phyloP scores from a whole-genome alignment of 2,888 invertebrate genomes.

The Drosophila nr. perissopoda region DNA sequence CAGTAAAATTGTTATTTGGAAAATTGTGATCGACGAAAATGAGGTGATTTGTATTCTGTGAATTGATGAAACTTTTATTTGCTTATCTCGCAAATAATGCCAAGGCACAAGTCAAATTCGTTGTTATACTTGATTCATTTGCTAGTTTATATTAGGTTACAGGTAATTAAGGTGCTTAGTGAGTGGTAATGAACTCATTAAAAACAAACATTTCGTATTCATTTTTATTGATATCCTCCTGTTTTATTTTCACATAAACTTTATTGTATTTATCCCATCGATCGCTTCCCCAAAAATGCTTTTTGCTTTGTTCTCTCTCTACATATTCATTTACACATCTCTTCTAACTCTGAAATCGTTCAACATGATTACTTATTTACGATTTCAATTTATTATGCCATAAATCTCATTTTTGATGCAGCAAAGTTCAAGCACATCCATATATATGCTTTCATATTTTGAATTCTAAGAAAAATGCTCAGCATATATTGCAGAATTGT shows the following conservation, averaged over 20 bases:
- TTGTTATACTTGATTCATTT: neutral
- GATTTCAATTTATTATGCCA: constrained; percentile 20
- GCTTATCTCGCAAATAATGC: neutral
- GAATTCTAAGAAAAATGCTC: constrained; percentile 27
- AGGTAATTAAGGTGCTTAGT: neutral
- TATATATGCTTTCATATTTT: constrained; percentile 8
- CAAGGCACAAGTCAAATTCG: neutral
- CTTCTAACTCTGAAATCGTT: neutral
- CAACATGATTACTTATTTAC: neutral
- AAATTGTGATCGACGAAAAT: neutral
- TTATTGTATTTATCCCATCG: neutral
- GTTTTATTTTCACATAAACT: neutral
- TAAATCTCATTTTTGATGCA: constrained; percentile 21
- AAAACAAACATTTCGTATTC: neutral
- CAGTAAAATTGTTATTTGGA: neutral
- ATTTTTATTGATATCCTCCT: neutral
- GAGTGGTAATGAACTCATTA: neutral
- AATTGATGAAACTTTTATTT: neutral
- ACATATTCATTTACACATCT: neutral
- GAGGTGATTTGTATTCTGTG: neutral
- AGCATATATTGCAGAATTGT: constrained; percentile 29
- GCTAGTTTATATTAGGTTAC: neutral
- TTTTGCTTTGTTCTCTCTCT: neutral
- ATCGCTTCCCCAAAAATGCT: neutral
- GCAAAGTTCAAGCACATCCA: constrained; percentile 2